Conservation (phyloP, 2,888 invertebrate genomes). For the Drosophila pegasa region DNA sequence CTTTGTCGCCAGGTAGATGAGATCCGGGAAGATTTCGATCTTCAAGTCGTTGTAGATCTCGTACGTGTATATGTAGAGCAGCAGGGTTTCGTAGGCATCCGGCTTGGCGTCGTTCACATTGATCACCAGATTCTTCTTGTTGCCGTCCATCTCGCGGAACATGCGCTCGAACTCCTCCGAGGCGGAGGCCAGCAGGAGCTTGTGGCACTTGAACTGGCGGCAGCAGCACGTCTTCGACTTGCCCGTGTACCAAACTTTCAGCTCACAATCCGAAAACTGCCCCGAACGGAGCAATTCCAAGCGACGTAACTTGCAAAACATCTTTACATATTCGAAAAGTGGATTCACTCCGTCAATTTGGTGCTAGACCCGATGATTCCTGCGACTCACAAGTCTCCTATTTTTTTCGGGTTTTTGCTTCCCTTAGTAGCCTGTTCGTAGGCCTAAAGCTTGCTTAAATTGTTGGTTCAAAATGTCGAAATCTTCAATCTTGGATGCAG, state of each 20-base stretch:
- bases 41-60: constrained; percentile 52
- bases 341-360: constrained; percentile 22
- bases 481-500: not conserved
- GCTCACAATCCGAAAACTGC: constrained; percentile 57
- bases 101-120: constrained; percentile 57
- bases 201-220: constrained; percentile 56
- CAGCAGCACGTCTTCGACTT: constrained; percentile 11
- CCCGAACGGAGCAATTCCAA: constrained; percentile 56
- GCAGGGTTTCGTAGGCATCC: constrained; percentile 55
- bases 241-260: constrained; percentile 41
- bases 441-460: constrained; percentile 11
- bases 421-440: not conserved
- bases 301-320: constrained; percentile 66
- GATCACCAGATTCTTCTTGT: constrained; percentile 28
- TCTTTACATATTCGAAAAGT: constrained; percentile 23
- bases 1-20: constrained; percentile 53
- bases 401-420: not conserved
- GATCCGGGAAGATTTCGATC: constrained; percentile 50
- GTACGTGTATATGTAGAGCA: constrained; percentile 66
- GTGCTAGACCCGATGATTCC: constrained; percentile 16
- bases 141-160: constrained; percentile 39
- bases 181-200: constrained; percentile 56
- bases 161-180: constrained; percentile 60
- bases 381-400: not conserved
- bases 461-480: constrained; percentile 20